Evolutionary conservation across 2,888 invertebrate species (phyloP), one percentile per base, ranked within the genome.

Genomic region (Euclidia mi): DNA sequence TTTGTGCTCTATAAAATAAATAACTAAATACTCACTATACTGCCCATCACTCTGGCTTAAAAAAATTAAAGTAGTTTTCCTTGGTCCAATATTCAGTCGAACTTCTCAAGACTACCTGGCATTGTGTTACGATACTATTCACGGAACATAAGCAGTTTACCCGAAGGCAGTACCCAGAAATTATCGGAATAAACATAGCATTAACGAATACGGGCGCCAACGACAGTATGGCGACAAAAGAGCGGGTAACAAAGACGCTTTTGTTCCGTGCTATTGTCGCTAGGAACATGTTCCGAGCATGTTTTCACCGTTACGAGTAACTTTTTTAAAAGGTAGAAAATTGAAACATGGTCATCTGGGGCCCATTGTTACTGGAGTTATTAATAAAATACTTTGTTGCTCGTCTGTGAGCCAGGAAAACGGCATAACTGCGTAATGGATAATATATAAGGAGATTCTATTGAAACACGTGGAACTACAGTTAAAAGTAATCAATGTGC

Each of bases 261-360:
- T 84, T 84, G 82, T 82, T 76, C 73, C 70, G 47, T 28, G 15
- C 73, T 58, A 82, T 83, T 84, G 85, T 82, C 57, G 59, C 53
- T 38, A 38, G 64, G 63, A 75, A 78, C 81, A 81, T 81, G 79
- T 71, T 74, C 71, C 56, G 41, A 64, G 71, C 70, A 62, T 64
- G 65, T 65, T 70, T 60, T 55, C 61, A 52, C 35, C 52, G 47
- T 55, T 51, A 71, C 51, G 29, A 10, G 51, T 67, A 64, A 74
- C 67, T 67, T 75, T 76, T n/a, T 71, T 66, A 46, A 78, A 65
- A 62, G 48, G 66, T 56, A 56, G 51, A 71, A 74, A 74, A 71
- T 71, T 71, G 67, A 67, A 53, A 74, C 57, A 45, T 58, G 56
- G 58, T 58, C 57, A 18, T 57, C 31, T 53, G 61, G 25, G 50